Evolutionary conservation across 1,140 invertebrate genomes (phyloP).

Genomic region (Akabosia matsudoensis): DNA sequence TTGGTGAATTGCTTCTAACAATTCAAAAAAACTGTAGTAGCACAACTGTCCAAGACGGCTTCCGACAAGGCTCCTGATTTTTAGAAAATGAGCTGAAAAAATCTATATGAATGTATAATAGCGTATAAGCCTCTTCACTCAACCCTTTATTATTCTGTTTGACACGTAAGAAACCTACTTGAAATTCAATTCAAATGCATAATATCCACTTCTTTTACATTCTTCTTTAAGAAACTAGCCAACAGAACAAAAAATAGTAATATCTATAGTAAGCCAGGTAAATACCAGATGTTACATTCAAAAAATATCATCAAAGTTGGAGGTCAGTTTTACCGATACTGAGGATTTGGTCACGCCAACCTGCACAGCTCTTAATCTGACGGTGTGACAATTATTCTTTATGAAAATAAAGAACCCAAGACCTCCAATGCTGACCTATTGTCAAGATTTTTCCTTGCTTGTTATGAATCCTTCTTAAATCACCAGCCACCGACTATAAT

Average conservation of each 20-base stretch:
- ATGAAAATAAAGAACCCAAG: not conserved
- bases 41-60: too few species aligned
- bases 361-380: not conserved
- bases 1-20: too few species aligned
- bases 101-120: not conserved
- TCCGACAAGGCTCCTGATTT: slow-evolving; percentile 5
- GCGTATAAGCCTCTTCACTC: not conserved
- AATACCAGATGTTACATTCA: not conserved
- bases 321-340: not conserved
- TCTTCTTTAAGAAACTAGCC: too few species aligned
- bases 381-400: not conserved
- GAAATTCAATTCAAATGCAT: not conserved
- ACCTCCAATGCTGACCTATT: not conserved
- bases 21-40: too few species aligned
- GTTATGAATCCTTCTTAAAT: too few species aligned
- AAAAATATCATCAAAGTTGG: slow-evolving; percentile 6
- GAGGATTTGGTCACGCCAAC: slow-evolving; percentile 4
- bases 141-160: not conserved
- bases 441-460: too few species aligned
- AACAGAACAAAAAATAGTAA: not conserved
- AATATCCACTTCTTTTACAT: not conserved
- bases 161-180: not conserved
- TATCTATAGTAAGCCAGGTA: not conserved
- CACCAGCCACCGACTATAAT: too few species aligned
- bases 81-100: not conserved